These are phyloP conservation scores for Mythimna lalbum DNA, from an alignment of 2,888 invertebrate species.

Conservation along the genomic window DNA sequence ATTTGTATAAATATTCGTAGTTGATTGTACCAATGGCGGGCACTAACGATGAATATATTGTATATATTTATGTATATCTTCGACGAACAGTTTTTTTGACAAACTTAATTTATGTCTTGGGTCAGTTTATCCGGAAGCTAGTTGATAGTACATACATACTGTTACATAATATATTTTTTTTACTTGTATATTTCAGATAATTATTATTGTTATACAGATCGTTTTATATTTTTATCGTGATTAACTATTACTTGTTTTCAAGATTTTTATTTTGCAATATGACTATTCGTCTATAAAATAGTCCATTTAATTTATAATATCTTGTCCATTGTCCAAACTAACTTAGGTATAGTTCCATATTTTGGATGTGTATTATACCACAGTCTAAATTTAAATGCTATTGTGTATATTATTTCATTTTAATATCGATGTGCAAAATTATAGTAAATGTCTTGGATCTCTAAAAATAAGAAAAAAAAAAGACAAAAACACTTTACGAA, in stretches of 20 bases:
- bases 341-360: conserved; percentile 89
- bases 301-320: conserved; percentile 85
- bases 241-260: conserved; percentile 83
- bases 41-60: conserved; percentile 48
- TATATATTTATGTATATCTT: conserved; percentile 57
- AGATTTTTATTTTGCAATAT: conserved; percentile 78
- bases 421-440: conserved; percentile 90
- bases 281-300: conserved; percentile 77
- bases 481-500: conserved; percentile 90
- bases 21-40: conserved; percentile 37
- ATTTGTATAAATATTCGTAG: conserved; percentile 43
- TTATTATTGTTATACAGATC: conserved; percentile 88
- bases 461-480: conserved; percentile 90
- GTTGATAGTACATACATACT: conserved; percentile 81
- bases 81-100: conserved; percentile 68
- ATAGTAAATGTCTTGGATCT: conserved; percentile 91
- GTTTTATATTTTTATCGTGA: conserved; percentile 88
- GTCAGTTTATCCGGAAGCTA: conserved; percentile 77
- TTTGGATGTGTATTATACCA: conserved; percentile 90
- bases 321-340: conserved; percentile 90
- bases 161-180: conserved; percentile 88
- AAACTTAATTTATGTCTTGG: conserved; percentile 67
- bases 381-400: conserved; percentile 88
- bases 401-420: conserved; percentile 89
- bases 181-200: conserved; percentile 89